phyloP scores from a whole-genome alignment of 2,888 invertebrate species.

The Fragum sueziense region DNA sequence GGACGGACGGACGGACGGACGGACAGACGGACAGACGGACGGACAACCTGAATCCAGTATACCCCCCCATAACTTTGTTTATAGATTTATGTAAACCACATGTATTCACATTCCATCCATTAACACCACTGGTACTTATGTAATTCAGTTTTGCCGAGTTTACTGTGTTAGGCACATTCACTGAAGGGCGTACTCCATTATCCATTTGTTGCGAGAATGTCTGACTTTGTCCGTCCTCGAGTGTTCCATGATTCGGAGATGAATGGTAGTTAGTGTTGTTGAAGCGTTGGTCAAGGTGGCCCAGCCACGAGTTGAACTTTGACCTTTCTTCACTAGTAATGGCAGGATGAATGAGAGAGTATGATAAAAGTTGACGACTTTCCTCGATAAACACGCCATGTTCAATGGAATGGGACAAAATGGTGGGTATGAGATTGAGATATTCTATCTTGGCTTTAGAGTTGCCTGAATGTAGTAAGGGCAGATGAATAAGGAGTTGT shows the following conservation, averaged over 20 bases:
- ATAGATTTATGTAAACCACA: slow-evolving; percentile 36
- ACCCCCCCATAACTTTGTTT: too few relatives aligned
- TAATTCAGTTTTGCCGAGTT: slow-evolving; percentile 39
- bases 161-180: slow-evolving; percentile 27
- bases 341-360: slow-evolving; percentile 95
- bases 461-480: slow-evolving; percentile 92
- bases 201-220: slow-evolving; percentile 42
- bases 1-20: too few relatives aligned
- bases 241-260: slow-evolving; percentile 40
- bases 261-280: slow-evolving; percentile 54
- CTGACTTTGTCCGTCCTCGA: slow-evolving; percentile 43
- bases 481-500: slow-evolving; percentile 90
- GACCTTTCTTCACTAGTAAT: slow-evolving; percentile 90
- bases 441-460: slow-evolving; percentile 89
- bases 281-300: slow-evolving; percentile 88
- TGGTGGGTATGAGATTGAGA: slow-evolving; percentile 86
- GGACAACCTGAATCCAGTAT: too few relatives aligned
- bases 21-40: too few relatives aligned
- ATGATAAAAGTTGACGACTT: slow-evolving; percentile 93
- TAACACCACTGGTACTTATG: slow-evolving; percentile 3
- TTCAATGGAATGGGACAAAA: slow-evolving; percentile 89
- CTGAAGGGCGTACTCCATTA: slow-evolving; percentile 26
- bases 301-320: slow-evolving; percentile 90
- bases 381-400: slow-evolving; percentile 87
- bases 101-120: slow-evolving; percentile 49